Conservation (phyloP, 2,888 invertebrate genomes). For the Epinotia nisella region DNA sequence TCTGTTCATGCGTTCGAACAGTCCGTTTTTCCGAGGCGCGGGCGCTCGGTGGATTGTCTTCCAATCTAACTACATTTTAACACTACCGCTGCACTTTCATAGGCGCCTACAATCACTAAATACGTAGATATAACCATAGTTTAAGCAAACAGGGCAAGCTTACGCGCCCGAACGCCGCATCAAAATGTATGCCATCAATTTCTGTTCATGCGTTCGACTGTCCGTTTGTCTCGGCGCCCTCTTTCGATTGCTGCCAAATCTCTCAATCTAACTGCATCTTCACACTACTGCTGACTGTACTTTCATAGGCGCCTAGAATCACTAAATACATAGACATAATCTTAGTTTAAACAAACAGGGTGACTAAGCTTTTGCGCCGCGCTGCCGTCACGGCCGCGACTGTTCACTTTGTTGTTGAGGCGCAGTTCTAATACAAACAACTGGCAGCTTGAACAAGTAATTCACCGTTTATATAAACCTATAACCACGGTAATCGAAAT, state of each 20-base stretch:
- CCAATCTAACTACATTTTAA: background rate
- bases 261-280: background rate
- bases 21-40: too few species aligned
- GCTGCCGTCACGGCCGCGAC: conserved; percentile 2
- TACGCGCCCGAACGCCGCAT: background rate
- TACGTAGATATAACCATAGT: conserved; percentile 1
- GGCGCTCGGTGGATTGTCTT: too few species aligned
- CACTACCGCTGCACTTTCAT: background rate
- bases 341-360: conserved; percentile 4
- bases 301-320: background rate
- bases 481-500: too few species aligned
- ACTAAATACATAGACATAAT: background rate
- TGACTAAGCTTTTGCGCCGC: background rate
- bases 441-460: background rate
- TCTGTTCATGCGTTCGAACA: too few species aligned
- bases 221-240: too few species aligned
- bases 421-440: background rate
- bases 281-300: background rate
- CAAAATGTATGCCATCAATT: too few species aligned
- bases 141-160: background rate
- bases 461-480: background rate
- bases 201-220: too few species aligned
- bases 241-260: too few species aligned
- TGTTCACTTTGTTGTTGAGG: background rate
- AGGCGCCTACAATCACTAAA: background rate